Percentiles rank a stretch among this genome's conserved stretches.
Evolutionary conservation across 2,797 vertebrate genomes (phyloP).

Genomic region (Gymnocypris eckloni): DNA sequence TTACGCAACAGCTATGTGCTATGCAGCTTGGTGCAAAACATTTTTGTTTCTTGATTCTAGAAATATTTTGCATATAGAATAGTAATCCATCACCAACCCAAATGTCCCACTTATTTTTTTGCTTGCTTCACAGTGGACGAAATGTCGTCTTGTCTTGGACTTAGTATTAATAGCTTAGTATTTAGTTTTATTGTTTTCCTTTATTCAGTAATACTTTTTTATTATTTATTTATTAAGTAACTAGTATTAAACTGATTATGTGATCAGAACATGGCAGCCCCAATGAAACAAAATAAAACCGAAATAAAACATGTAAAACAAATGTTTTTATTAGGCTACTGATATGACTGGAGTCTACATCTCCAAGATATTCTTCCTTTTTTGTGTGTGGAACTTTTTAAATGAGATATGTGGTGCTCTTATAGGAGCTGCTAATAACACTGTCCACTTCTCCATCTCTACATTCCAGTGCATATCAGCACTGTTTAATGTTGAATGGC

Average conservation of each 20-base stretch:
- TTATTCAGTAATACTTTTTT: background rate
- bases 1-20: background rate
- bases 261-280: background rate
- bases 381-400: background rate
- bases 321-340: background rate
- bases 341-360: background rate
- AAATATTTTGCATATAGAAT: background rate
- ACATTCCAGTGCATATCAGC: slow-evolving; percentile 15
- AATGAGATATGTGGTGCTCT: background rate
- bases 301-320: background rate
- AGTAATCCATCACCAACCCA: background rate
- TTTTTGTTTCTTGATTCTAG: background rate
- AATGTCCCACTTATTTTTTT: background rate
- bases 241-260: background rate
- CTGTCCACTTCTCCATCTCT: background rate
- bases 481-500: slow-evolving; percentile 60
- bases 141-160: background rate
- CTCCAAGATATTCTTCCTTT: background rate
- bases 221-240: background rate
- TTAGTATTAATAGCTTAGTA: background rate
- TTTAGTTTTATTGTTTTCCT: background rate
- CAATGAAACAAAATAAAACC: background rate
- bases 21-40: background rate
- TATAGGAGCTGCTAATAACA: background rate
- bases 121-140: background rate